phyloP scores from a whole-genome alignment of 2,888 invertebrate species.

The Smittia sp. region DNA sequence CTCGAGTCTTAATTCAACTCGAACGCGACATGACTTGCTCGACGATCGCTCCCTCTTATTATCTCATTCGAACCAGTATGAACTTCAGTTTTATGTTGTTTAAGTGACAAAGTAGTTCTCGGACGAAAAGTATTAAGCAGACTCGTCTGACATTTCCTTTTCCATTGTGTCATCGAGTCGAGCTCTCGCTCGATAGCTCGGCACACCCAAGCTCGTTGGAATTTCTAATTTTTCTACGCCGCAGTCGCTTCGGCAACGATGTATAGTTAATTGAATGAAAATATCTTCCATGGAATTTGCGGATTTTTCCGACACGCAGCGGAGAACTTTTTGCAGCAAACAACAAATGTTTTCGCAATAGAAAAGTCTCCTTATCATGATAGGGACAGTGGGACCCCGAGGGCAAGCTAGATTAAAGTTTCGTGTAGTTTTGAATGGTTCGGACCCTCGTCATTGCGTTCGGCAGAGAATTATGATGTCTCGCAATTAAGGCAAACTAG shows the following conservation, averaged over 20 bases:
- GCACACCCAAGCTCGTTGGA: not conserved
- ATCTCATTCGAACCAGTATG: slow-evolving; percentile 18
- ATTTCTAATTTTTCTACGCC: not conserved
- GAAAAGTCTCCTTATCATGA: no score
- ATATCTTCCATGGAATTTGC: slow-evolving; percentile 15
- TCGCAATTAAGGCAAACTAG: not conserved
- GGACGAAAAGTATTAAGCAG: not conserved
- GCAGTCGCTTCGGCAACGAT: not conserved
- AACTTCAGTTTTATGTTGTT: not conserved
- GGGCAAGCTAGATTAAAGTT: no score
- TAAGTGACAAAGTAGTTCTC: no score
- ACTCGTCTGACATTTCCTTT: not conserved
- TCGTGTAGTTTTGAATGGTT: no score
- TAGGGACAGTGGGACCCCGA: no score
- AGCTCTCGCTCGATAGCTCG: not conserved
- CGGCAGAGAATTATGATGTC: not conserved
- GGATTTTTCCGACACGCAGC: not conserved
- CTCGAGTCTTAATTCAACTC: not conserved
- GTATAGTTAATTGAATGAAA: not conserved
- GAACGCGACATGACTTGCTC: not conserved
- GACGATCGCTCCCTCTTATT: not conserved
- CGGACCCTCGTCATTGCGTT: no score
- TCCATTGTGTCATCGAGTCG: not conserved
- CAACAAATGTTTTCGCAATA: no score
- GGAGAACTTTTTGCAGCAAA: no score